A percentile compares a stretch with the other conserved stretches of the same genome.
phyloP scores from a whole-genome alignment of 2,888 invertebrate species.

The Onchidella celtica region DNA sequence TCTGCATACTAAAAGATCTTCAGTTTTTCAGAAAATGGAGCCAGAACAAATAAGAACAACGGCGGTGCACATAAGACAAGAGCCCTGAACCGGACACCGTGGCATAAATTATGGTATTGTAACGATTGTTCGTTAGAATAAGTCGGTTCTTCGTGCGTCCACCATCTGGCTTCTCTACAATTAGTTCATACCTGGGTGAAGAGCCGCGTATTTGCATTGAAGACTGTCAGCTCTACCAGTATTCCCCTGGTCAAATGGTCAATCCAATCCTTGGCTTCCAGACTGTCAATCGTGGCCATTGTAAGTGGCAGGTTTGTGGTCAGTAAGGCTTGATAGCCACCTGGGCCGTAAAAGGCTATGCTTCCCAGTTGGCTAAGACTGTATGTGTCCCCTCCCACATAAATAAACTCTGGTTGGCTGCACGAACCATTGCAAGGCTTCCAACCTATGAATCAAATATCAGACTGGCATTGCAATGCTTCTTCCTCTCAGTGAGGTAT shows the following conservation, averaged over 20 bases:
- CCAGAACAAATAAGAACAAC: too few species aligned
- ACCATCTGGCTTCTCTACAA: background rate
- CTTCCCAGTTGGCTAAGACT: slow-evolving; percentile 39
- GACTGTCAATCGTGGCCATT: slow-evolving; percentile 2
- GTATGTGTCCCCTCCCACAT: slow-evolving; percentile 2
- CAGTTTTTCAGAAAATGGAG: too few species aligned
- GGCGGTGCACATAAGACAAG: too few species aligned
- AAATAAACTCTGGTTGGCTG: slow-evolving; percentile 14
- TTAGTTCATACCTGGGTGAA: slow-evolving; percentile 46
- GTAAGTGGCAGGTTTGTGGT: slow-evolving; percentile 44
- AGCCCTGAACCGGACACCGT: too few species aligned
- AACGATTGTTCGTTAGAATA: too few species aligned
- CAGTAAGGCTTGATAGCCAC: slow-evolving; percentile 52
- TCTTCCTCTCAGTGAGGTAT: too few species aligned
- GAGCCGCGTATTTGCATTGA: slow-evolving; percentile 55
- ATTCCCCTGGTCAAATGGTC: slow-evolving; percentile 42
- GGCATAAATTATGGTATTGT: too few species aligned
- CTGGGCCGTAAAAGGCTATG: slow-evolving; percentile 47
- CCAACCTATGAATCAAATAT: too few species aligned
- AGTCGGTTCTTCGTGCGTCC: too few species aligned
- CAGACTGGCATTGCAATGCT: too few species aligned
- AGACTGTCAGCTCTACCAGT: slow-evolving; percentile 40
- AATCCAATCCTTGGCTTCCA: slow-evolving; percentile 55
- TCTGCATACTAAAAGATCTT: too few species aligned
- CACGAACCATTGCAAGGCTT: background rate